These are phyloP conservation scores for Argyrosomus regius DNA, from an alignment of 2,797 vertebrate genomes.

Conservation along the genomic window DNA sequence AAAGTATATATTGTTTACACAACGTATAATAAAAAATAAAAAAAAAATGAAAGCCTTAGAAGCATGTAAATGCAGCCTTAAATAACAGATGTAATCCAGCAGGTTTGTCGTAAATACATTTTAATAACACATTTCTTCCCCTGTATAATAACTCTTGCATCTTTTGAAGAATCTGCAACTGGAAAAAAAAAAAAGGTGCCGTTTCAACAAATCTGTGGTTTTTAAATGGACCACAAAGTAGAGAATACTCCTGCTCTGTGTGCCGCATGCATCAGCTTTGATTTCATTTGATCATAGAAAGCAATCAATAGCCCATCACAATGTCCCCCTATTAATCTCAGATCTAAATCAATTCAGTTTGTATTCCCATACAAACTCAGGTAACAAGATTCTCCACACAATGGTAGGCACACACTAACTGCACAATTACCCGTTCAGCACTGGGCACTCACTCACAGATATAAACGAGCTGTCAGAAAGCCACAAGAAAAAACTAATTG, in stretches of 20 bases:
- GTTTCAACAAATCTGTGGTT: conserved; percentile 43
- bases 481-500: conserved; percentile 83
- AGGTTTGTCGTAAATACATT: conserved; percentile 4
- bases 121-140: not conserved
- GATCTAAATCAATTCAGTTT: conserved; percentile 74
- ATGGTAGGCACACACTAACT: conserved; percentile 60
- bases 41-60: not conserved
- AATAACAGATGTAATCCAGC: conserved; percentile 2
- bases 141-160: conserved; percentile 10
- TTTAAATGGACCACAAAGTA: conserved; percentile 32
- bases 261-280: conserved; percentile 52
- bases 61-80: not conserved
- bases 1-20: conserved; percentile 7
- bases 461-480: conserved; percentile 84
- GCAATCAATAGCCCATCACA: conserved; percentile 71
- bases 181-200: not conserved
- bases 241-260: conserved; percentile 14
- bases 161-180: not conserved
- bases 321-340: conserved; percentile 69
- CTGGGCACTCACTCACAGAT: conserved; percentile 78
- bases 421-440: conserved; percentile 78
- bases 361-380: conserved; percentile 72
- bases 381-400: conserved; percentile 73
- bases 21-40: not conserved
- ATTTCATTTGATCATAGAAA: conserved; percentile 73